phyloP scores from a whole-genome alignment of 2,888 invertebrate genomes.

The Luffia ferchaultella region DNA sequence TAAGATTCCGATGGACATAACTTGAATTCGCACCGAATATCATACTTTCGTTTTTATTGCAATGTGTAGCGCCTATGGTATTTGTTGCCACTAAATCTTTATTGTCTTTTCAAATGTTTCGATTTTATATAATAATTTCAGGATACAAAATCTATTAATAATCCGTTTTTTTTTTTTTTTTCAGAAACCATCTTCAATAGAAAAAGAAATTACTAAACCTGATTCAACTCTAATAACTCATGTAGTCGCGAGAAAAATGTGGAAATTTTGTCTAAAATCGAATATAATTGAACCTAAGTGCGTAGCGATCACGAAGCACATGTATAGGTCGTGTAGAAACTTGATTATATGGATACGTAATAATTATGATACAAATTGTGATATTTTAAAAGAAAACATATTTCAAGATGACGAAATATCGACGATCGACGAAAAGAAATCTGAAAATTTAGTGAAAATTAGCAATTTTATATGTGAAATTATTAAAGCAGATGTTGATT shows the following conservation, averaged over 20 bases:
- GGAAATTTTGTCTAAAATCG: constrained; percentile 37
- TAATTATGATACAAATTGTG: constrained; percentile 30
- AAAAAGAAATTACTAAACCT: constrained; percentile 19
- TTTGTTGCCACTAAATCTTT: too few relatives aligned
- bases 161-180: too few relatives aligned
- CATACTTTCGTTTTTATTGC: too few relatives aligned
- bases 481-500: constrained; percentile 37
- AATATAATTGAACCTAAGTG: constrained; percentile 48
- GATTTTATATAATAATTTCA: too few relatives aligned
- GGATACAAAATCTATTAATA: too few relatives aligned
- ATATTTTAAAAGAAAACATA: constrained; percentile 18
- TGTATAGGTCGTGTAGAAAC: constrained; percentile 34
- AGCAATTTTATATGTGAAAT: constrained; percentile 35
- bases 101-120: too few relatives aligned
- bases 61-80: too few relatives aligned
- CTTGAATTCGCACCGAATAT: too few relatives aligned
- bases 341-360: constrained; percentile 40
- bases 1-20: too few relatives aligned
- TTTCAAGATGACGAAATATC: constrained; percentile 16
- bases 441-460: constrained; percentile 1
- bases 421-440: constrained; percentile 10
- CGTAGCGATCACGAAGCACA: constrained; percentile 36
- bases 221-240: constrained; percentile 27
- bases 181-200: constrained; percentile 38
- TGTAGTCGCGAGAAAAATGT: constrained; percentile 37